Evolutionary conservation across 2,113 vertebrate genomes (phyloP).

Genomic region (Coturnix japonica): DNA sequence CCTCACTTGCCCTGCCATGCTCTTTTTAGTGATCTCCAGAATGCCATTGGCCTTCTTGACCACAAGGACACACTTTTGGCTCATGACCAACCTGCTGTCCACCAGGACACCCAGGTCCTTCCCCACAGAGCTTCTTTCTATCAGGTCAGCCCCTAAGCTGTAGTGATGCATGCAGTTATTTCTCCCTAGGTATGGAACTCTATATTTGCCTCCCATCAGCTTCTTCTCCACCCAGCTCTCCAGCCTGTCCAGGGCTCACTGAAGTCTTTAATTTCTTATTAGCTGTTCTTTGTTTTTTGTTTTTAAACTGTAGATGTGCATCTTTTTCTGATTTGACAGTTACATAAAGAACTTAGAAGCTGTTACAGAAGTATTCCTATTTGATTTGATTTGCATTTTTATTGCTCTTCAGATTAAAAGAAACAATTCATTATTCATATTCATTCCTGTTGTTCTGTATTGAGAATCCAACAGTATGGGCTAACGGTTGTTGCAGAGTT

Average conservation of each 20-base stretch:
- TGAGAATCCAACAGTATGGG: constrained; percentile 27
- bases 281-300: not conserved
- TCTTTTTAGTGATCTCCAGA: no score
- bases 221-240: not conserved
- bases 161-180: no score
- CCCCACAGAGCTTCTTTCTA: no score
- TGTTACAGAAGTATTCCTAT: not conserved
- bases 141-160: no score
- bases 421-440: not conserved
- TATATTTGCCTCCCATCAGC: not conserved
- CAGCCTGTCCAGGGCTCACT: not conserved
- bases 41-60: no score
- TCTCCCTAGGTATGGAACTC: no score
- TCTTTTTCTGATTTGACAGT: not conserved
- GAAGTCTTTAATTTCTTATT: not conserved
- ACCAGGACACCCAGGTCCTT: no score
- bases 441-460: not conserved
- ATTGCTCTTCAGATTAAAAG: not conserved
- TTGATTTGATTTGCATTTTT: constrained; percentile 10
- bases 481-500: not conserved
- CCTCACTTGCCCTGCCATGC: no score
- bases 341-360: not conserved
- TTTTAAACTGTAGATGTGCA: not conserved
- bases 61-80: no score
- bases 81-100: no score